Conservation (phyloP, 2,113 vertebrate genomes). For the Malurus elegans region DNA sequence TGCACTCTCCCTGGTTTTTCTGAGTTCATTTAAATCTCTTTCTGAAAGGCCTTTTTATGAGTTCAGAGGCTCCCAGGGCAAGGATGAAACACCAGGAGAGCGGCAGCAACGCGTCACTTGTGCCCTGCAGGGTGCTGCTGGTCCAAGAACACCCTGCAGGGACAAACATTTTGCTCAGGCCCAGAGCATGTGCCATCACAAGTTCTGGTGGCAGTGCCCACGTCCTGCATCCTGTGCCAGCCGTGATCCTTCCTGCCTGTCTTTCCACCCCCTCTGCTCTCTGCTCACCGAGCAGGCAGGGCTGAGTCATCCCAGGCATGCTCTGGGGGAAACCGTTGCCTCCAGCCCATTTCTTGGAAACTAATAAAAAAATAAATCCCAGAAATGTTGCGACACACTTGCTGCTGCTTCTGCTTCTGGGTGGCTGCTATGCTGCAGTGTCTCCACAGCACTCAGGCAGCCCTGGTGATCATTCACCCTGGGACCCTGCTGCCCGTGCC, state of each 20-base stretch:
- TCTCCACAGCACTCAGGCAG: not conserved
- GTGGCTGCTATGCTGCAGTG: not conserved
- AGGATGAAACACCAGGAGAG: not conserved
- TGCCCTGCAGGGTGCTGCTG: not conserved
- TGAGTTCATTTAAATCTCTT: not conserved
- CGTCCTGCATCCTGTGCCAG: not conserved
- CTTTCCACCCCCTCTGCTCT: not conserved
- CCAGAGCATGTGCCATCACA: not conserved
- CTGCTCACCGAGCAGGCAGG: not conserved
- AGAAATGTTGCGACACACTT: not conserved
- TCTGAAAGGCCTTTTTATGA: constrained; percentile 31
- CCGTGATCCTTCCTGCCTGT: not conserved
- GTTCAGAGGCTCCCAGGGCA: not conserved
- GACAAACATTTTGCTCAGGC: not conserved
- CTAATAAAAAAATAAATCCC: constrained; percentile 1
- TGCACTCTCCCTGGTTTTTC: not conserved
- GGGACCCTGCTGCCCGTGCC: not conserved
- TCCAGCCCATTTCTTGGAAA: constrained; percentile 59
- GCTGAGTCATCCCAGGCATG: constrained; percentile 34
- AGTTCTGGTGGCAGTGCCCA: not conserved
- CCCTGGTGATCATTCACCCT: fast-evolving
- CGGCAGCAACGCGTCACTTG: not conserved
- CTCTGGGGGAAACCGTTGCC: constrained; percentile 22
- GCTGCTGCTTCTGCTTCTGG: not conserved
- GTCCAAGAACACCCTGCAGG: not conserved